These are phyloP conservation scores for Aleadryas rufinucha DNA, from an alignment of 2,113 vertebrate genomes.

Conservation along the genomic window DNA sequence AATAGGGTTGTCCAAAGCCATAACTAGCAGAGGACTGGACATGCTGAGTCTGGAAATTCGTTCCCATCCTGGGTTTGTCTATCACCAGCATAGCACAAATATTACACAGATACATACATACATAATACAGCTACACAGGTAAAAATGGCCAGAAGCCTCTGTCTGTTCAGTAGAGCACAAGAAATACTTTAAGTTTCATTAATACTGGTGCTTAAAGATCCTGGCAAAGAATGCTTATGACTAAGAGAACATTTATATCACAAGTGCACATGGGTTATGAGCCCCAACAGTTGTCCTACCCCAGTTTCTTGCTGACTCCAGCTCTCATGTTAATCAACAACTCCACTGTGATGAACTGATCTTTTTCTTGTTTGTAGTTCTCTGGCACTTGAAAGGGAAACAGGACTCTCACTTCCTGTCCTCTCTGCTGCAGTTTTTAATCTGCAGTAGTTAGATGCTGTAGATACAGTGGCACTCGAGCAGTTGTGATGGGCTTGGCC, in stretches of 20 bases:
- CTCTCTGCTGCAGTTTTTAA: background rate
- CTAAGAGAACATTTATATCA: background rate
- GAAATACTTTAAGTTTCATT: background rate
- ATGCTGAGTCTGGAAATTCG: background rate
- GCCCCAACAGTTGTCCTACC: rapidly evolving
- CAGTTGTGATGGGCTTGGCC: background rate
- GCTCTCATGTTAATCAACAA: background rate
- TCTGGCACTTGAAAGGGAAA: background rate
- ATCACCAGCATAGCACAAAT: background rate
- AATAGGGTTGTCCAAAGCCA: background rate
- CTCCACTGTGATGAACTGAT: background rate
- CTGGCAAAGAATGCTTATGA: background rate
- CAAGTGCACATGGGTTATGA: background rate
- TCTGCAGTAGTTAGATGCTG: background rate
- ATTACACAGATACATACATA: background rate
- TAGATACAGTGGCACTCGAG: background rate
- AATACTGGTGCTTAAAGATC: background rate
- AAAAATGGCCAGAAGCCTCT: background rate
- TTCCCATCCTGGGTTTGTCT: background rate
- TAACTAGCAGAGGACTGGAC: background rate
- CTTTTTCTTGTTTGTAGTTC: background rate
- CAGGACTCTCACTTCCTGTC: background rate
- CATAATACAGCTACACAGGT: background rate
- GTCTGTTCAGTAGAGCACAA: background rate
- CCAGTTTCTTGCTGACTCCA: background rate